These are phyloP conservation scores for Sebastes fasciatus DNA, from an alignment of 2,113 vertebrate genomes.

Conservation along the genomic window DNA sequence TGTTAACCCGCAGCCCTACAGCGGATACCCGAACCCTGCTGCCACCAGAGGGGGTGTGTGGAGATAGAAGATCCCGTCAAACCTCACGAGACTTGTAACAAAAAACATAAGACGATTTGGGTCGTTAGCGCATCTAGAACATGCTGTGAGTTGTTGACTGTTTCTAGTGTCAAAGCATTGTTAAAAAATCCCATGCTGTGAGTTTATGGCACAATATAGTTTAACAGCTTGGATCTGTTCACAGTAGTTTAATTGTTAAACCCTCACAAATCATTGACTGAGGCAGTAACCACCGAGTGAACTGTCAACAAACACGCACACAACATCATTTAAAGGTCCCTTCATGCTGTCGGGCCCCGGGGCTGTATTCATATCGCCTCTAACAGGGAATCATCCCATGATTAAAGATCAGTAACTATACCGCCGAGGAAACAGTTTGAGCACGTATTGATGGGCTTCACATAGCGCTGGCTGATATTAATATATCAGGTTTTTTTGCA, in stretches of 20 bases:
- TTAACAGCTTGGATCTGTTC: not conserved
- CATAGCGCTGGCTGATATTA: not conserved
- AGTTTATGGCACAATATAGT: constrained; percentile 47
- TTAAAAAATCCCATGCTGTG: constrained; percentile 20
- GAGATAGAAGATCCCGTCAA: not conserved
- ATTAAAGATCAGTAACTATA: not conserved
- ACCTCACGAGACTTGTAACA: not conserved
- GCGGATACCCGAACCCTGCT: constrained; percentile 38
- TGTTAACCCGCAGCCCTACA: constrained; percentile 20
- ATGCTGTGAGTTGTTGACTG: constrained; percentile 11
- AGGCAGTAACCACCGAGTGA: constrained; percentile 20
- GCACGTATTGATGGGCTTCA: not conserved
- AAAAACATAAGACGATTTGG: not conserved
- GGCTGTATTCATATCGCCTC: constrained; percentile 52
- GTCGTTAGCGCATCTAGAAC: not conserved
- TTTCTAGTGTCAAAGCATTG: constrained; percentile 7
- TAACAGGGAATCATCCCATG: not conserved
- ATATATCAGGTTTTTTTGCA: not conserved
- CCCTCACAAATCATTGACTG: constrained; percentile 12
- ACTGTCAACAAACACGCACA: constrained; percentile 12
- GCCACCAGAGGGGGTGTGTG: not conserved
- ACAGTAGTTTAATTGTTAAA: constrained; percentile 28
- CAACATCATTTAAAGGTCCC: constrained; percentile 14
- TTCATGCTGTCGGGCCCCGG: constrained; percentile 26
- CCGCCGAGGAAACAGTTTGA: not conserved